Base-by-base conservation (phyloP, 2,797 vertebrate species). In the Mallotus villosus region DNA sequence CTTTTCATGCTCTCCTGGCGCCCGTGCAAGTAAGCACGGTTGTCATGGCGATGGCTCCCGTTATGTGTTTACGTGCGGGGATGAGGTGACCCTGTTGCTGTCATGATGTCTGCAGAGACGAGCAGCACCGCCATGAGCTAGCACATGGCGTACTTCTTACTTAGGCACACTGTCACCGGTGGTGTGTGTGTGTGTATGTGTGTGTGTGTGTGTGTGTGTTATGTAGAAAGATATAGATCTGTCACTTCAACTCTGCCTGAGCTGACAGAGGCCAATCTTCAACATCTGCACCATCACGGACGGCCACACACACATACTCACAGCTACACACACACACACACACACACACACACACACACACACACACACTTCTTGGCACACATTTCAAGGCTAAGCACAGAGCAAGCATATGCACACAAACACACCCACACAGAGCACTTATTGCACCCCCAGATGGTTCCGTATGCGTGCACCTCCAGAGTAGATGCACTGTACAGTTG, bases 401-500 rank as follows among this genome's bases (percentile, higher is more conserved):
- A 86, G 80, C 77, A 78, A 90, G 82, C 88, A 88, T 88, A 89
- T 89, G 88, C 82, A 83, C 53, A 67, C 75, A 79, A 71, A 71
- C 83, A 91, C 86, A 67, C 90, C 89, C 87, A 90, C 87, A 1
- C 19, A 2, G 65, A 74, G 78, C 86, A 85, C 85, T 82, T 25
- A 66, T 75, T 76, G 86, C 84, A 84, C 83, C 81, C 81, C 82
- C 86, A 88, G 82, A 90, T 90, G 90, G 89, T 90, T 89, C 91
- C 90, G 86, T 86, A 9, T 55, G n/a, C 29, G 65, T 55, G 24
- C 29, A 63, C 21, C 17, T 63, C 29, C 32, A 63, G 16, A 7
- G 41, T 11, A 41, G 41, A 62, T 17, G 19, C 25, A 29, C 60
- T 6, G 22, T 25, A 4, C 16, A 22, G 17, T 12, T 27, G 22